Percentiles rank a stretch among this genome's conserved stretches.
Evolutionary conservation across 2,888 invertebrate species (phyloP).

Genomic region (Drosophila mercatorum): DNA sequence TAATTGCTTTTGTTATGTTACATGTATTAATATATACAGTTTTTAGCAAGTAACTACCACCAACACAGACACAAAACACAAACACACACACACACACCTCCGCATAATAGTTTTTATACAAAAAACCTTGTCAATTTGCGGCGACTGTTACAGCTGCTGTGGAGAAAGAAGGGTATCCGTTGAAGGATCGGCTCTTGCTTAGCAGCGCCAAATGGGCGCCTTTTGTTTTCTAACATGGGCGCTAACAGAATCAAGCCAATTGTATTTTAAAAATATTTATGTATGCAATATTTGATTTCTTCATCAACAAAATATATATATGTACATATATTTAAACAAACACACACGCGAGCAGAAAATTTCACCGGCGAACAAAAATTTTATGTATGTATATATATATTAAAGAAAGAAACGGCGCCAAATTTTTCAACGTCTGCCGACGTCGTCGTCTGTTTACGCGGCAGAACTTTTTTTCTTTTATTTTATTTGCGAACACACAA

Average conservation of each 20-base stretch:
- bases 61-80: background rate
- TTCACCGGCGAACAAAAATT: slow-evolving; percentile 54
- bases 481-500: slow-evolving; percentile 32
- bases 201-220: slow-evolving; percentile 52
- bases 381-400: slow-evolving; percentile 21
- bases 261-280: slow-evolving; percentile 13
- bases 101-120: slow-evolving; percentile 72
- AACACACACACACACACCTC: slow-evolving; percentile 72
- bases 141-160: slow-evolving; percentile 7
- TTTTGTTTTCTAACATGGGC: slow-evolving; percentile 47
- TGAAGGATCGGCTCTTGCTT: slow-evolving; percentile 37
- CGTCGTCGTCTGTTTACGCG: slow-evolving; percentile 73
- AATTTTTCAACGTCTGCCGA: slow-evolving; percentile 60
- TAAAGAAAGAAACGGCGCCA: slow-evolving; percentile 68
- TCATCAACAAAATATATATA: slow-evolving; percentile 3
- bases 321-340: slow-evolving; percentile 8
- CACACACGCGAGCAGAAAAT: slow-evolving; percentile 45
- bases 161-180: slow-evolving; percentile 24
- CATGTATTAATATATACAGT: background rate
- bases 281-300: slow-evolving; percentile 18
- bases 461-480: slow-evolving; percentile 57
- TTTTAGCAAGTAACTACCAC: background rate
- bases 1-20: background rate
- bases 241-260: slow-evolving; percentile 13
- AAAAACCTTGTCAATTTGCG: slow-evolving; percentile 56